Conservation (phyloP, 23 tunicate genomes). For the Phallusia fumigata region DNA sequence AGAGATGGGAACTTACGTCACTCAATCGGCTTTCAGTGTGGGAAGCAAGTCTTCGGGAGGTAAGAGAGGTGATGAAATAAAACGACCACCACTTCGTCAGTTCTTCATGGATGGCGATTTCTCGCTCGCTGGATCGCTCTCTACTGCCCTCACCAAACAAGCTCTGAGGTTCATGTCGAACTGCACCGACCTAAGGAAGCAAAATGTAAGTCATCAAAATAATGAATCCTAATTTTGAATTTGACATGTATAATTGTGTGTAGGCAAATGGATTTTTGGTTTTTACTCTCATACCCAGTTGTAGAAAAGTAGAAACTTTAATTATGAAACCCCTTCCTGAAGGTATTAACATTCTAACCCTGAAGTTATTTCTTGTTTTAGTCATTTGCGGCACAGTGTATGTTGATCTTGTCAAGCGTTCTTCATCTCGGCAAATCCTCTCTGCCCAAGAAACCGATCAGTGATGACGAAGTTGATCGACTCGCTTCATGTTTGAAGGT, state of each 20-base stretch:
- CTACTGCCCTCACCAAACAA: conserved; percentile 95
- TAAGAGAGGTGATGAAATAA: conserved; percentile 13
- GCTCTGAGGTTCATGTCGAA: conserved; percentile 58
- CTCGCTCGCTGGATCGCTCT: conserved; percentile 69
- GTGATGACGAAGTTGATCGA: conserved; percentile 87
- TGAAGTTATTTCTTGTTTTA: conserved; percentile 13
- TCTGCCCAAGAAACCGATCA: conserved; percentile 80
- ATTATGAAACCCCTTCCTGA: too few species aligned
- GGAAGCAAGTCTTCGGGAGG: conserved; percentile 18
- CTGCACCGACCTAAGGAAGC: conserved; percentile 61
- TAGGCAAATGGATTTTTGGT: too few species aligned
- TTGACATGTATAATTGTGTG: too few species aligned
- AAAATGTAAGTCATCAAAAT: conserved; percentile 65
- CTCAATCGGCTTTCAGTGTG: conserved; percentile 93
- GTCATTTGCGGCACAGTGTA: conserved; percentile 87
- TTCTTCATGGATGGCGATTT: conserved; percentile 97
- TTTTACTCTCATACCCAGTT: too few species aligned
- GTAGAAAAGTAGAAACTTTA: too few species aligned
- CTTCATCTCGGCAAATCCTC: conserved; percentile 81
- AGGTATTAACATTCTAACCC: too few species aligned
- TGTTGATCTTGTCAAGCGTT: conserved; percentile 90
- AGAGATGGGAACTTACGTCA: conserved; percentile 97
- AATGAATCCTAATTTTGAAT: too few species aligned
- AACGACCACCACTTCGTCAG: conserved; percentile 84
- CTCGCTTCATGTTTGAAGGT: conserved; percentile 81